Percentiles rank a stretch among this genome's conserved stretches.
Evolutionary conservation across 2,113 vertebrate genomes (phyloP).

Genomic region (Lagenorhynchus albirostris): DNA sequence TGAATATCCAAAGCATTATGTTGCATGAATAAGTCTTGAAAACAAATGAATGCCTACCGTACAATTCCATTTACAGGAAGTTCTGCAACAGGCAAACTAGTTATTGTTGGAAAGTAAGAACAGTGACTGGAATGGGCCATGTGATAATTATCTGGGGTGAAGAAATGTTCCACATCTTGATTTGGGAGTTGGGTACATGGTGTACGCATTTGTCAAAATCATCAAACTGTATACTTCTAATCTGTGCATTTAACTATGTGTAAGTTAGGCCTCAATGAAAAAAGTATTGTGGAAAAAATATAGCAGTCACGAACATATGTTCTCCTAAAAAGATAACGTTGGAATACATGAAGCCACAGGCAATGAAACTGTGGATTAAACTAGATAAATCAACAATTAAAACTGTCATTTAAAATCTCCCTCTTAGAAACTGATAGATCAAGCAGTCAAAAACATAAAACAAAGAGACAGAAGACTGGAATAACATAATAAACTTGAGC

Average conservation of each 20-base stretch:
- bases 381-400: not conserved
- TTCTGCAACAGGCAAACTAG: fast-evolving
- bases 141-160: not conserved
- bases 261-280: not conserved
- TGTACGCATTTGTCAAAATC: not conserved
- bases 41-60: fast-evolving
- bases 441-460: not conserved
- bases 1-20: fast-evolving
- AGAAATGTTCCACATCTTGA: not conserved
- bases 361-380: not conserved
- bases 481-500: not conserved
- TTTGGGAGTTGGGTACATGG: not conserved
- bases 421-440: not conserved
- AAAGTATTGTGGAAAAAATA: not conserved
- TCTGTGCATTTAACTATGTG: not conserved
- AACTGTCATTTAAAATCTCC: not conserved
- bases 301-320: not conserved
- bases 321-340: not conserved
- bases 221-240: not conserved
- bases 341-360: not conserved
- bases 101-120: too few relatives aligned
- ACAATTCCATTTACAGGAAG: too few relatives aligned
- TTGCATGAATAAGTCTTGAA: not conserved
- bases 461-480: not conserved
- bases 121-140: not conserved